Conservation (phyloP, 1,140 invertebrate genomes). For the Aporrectodea caliginosa region DNA sequence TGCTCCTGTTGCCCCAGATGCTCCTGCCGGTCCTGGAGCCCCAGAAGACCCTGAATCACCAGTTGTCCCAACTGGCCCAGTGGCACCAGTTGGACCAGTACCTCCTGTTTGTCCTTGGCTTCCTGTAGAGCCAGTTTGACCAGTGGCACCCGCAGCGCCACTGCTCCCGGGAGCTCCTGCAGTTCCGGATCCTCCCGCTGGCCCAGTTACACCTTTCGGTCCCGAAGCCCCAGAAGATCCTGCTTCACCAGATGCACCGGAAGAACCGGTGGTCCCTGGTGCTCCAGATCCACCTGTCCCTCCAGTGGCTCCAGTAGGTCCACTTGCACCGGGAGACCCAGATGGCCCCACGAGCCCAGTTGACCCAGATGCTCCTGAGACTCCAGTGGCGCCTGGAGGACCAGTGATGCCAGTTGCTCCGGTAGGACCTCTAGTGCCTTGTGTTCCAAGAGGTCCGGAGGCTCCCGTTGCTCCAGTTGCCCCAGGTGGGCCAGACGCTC, state of each 20-base stretch:
- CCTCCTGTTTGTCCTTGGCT: conserved; percentile 6
- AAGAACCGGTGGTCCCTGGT: conserved; percentile 3
- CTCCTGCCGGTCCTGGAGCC: conserved; percentile 16
- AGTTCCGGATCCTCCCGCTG: not conserved
- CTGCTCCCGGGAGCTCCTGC: conserved; percentile 16
- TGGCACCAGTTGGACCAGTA: conserved; percentile 5
- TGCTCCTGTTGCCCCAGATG: conserved; percentile 7
- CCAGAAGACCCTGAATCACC: conserved; percentile 13
- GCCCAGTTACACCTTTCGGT: not conserved
- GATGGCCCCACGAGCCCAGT: not conserved
- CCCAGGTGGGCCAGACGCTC: not conserved
- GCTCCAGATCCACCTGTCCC: conserved; percentile 9
- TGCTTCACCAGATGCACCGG: conserved; percentile 9
- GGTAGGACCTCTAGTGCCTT: not conserved
- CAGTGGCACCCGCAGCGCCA: conserved; percentile 16
- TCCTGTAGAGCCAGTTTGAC: conserved; percentile 14
- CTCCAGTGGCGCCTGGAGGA: not conserved
- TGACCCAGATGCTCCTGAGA: not conserved
- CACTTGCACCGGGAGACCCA: conserved; percentile 22
- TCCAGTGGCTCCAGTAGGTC: conserved; percentile 22
- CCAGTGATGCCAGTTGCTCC: not conserved
- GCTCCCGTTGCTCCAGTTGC: conserved; percentile 4
- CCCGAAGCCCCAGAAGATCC: conserved; percentile 10
- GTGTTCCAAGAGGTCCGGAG: not conserved
- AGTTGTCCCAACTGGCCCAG: conserved; percentile 16